A percentile compares a stretch with the other conserved stretches of the same genome.
Evolutionary conservation across 2,113 vertebrate species (phyloP).

Genomic region (Coturnix japonica): DNA sequence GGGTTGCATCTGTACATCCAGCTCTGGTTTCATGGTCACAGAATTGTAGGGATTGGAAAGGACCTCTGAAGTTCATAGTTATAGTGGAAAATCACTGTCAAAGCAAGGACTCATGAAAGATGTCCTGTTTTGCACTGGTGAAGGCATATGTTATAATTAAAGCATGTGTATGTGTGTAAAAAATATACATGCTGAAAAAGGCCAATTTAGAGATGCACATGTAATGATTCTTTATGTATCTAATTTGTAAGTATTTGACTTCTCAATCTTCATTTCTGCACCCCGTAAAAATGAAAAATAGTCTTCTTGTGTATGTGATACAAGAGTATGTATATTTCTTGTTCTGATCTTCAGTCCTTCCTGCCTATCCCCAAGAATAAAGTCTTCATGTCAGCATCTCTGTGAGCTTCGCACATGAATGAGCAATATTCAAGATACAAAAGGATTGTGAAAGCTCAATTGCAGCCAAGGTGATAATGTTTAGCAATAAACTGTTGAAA

Average conservation of each 20-base stretch:
- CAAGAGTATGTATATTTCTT: background rate
- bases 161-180: accelerated
- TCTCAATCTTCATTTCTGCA: background rate
- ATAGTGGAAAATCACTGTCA: background rate
- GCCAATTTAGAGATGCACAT: background rate
- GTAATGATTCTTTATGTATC: background rate
- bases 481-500: background rate
- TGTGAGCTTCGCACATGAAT: background rate
- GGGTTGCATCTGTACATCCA: background rate
- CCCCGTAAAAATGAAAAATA: background rate
- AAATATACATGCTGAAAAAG: background rate
- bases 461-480: background rate
- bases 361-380: background rate
- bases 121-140: background rate
- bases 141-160: background rate
- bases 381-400: background rate
- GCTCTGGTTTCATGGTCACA: background rate
- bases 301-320: background rate
- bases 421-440: background rate
- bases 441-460: background rate
- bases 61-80: too few species aligned
- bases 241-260: background rate
- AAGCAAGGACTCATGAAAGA: background rate
- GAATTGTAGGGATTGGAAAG: too few species aligned
- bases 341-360: background rate